Base-by-base conservation (phyloP, 2,888 invertebrate genomes). In the Xylota segnis region DNA sequence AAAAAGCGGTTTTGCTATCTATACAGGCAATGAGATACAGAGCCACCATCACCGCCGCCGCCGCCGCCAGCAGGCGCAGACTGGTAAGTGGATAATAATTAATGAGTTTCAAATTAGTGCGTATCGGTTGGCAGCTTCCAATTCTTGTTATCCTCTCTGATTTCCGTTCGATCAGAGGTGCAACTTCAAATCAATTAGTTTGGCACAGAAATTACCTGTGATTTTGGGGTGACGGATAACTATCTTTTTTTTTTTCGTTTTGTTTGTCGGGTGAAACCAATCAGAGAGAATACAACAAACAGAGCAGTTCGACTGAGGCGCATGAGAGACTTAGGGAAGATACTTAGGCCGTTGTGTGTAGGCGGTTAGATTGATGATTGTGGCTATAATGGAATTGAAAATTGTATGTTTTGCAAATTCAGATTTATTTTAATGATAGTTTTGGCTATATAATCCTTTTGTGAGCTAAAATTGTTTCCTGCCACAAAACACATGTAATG, bases 91-190 rank as follows among this genome's bases (percentile, higher is more conserved):
- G 59, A 77, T 68, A 77, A 77, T 77, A 83, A 82, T 84, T 84
- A 75, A 84, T 79, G 74, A 68, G 32, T 79, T 78, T 70, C 40
- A 50, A 83, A 83, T 83, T 74, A 68, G 68, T 79, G 56, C 63
- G 79, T 61, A 52, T 74, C 74, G 63, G 59, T 58, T 61, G 32
- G 63, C 61, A 74, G 68, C 40, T 45, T 76, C 75, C 52, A 59
- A 59, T 32, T 47, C 71, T 52, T 40, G 54, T 40, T 54, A 32
- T 32, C 43, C 43, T 59, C 50, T 32, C 29, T 70, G 68, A 70
- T 77, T 68, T 72, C 59, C 68, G 50, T 47, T 61, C 18, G 16
- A 40, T 70, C 70, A 58, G 27, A 66, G 66, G 58, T 76, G 66
- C 61, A 77, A 59, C 77, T 70, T 50, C 66, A 50, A 54, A 76